Conservation (phyloP, 1,140 invertebrate species). For the Eumeta japonica region DNA sequence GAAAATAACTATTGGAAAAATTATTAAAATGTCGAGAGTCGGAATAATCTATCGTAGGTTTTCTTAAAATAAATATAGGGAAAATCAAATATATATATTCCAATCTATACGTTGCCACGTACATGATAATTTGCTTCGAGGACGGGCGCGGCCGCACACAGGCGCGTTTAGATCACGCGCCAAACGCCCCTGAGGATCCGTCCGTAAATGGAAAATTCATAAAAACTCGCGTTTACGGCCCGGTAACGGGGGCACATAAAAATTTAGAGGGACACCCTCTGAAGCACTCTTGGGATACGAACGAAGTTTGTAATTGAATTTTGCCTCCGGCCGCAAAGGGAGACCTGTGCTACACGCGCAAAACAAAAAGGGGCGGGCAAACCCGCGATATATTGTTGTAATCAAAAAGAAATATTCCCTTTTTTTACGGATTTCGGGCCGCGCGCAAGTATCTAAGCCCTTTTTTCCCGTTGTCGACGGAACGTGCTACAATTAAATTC, state of each 20-base stretch:
- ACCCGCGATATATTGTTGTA: slow-evolving; percentile 54
- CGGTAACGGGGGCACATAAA: slow-evolving; percentile 54
- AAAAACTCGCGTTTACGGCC: slow-evolving; percentile 50
- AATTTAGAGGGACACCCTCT: slow-evolving; percentile 51
- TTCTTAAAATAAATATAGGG: too few species aligned
- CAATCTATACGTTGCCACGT: too few species aligned
- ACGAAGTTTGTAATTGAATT: slow-evolving; percentile 55
- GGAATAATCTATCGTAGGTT: too few species aligned
- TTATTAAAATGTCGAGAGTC: too few species aligned
- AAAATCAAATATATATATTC: too few species aligned
- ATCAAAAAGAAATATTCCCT: slow-evolving; percentile 57
- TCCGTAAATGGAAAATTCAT: slow-evolving; percentile 53
- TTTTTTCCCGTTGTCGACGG: slow-evolving; percentile 33
- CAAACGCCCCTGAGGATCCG: slow-evolving; percentile 30
- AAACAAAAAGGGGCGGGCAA: slow-evolving; percentile 36
- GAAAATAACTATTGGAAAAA: too few species aligned
- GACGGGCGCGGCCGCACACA: too few species aligned
- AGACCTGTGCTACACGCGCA: slow-evolving; percentile 50
- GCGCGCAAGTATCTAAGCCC: slow-evolving; percentile 22
- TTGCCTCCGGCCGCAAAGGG: slow-evolving; percentile 53
- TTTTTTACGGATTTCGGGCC: slow-evolving; percentile 45
- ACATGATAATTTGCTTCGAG: too few species aligned
- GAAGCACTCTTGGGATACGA: slow-evolving; percentile 43
- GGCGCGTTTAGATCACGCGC: too few species aligned
- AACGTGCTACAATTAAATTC: slow-evolving; percentile 55